These are phyloP conservation scores for Helicolenus hilgendorfi DNA, from an alignment of 2,797 vertebrate species.

Conservation along the genomic window DNA sequence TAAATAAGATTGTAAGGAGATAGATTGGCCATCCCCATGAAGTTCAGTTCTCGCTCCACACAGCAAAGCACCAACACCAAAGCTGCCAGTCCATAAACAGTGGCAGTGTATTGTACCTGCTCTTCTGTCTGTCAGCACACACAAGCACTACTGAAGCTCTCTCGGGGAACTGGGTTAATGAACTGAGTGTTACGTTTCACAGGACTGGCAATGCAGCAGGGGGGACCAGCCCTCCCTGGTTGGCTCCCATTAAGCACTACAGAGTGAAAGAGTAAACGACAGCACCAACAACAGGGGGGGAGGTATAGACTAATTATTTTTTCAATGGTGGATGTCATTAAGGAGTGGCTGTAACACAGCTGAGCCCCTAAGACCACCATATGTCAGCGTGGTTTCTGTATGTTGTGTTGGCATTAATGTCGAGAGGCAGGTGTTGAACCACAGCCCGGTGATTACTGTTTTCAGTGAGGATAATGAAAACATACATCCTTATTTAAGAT, in stretches of 20 bases:
- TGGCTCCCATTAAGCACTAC: conserved; percentile 55
- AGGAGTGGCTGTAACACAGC: conserved; percentile 59
- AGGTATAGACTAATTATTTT: conserved; percentile 65
- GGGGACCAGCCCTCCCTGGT: conserved; percentile 28
- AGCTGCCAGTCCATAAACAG: conserved; percentile 18
- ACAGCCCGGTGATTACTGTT: conserved; percentile 4
- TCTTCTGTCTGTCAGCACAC: conserved; percentile 29
- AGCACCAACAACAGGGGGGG: conserved; percentile 43
- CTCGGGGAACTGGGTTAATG: conserved; percentile 60
- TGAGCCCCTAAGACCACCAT: conserved; percentile 70
- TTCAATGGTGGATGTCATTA: conserved; percentile 69
- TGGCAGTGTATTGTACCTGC: conserved; percentile 28
- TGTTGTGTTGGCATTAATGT: conserved; percentile 48
- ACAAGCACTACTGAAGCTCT: conserved; percentile 4
- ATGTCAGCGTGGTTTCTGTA: conserved; percentile 50
- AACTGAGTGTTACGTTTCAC: conserved; percentile 76
- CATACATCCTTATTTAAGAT: conserved; percentile 1
- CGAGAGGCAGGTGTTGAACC: conserved; percentile 47
- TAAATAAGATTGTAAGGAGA: not conserved
- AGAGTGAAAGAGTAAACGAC: conserved; percentile 55
- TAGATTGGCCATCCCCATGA: not conserved
- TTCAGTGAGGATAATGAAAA: not conserved
- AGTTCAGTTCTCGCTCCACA: not conserved
- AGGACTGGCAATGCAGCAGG: conserved; percentile 16
- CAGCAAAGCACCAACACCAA: not conserved